Percentiles rank a stretch among this genome's conserved stretches.
These are phyloP conservation scores for Parascotia fuliginaria DNA, from an alignment of 2,888 invertebrate species.

Conservation along the genomic window DNA sequence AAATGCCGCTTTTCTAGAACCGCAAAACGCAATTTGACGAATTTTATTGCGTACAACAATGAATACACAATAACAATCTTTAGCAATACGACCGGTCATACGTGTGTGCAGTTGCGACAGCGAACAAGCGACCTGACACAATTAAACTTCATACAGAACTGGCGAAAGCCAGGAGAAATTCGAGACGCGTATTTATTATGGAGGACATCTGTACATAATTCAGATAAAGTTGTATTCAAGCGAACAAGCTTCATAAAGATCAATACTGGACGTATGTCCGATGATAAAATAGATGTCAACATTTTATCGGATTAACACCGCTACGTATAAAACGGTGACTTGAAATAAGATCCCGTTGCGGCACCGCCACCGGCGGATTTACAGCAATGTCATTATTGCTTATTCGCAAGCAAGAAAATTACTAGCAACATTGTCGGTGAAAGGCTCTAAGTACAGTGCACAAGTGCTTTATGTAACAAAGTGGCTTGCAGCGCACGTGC, in stretches of 20 bases:
- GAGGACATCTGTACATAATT: conserved; percentile 32
- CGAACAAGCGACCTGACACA: conserved; percentile 56
- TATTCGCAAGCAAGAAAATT: conserved; percentile 66
- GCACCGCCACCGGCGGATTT: conserved; percentile 49
- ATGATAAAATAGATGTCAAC: conserved; percentile 22
- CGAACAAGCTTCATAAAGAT: conserved; percentile 16
- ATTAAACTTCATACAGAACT: conserved; percentile 50
- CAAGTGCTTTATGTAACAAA: conserved; percentile 67
- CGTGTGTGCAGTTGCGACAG: conserved; percentile 46
- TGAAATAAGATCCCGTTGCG: conserved; percentile 54
- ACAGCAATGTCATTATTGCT: conserved; percentile 63
- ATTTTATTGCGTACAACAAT: conserved; percentile 43
- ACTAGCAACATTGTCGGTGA: conserved; percentile 66
- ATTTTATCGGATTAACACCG: conserved; percentile 34
- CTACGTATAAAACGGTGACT: conserved; percentile 40
- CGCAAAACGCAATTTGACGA: conserved; percentile 38
- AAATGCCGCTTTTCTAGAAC: conserved; percentile 43
- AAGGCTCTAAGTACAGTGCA: conserved; percentile 59
- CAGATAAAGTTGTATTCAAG: conserved; percentile 28
- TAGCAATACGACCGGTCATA: conserved; percentile 51
- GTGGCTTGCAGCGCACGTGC: conserved; percentile 56
- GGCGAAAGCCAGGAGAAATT: conserved; percentile 71
- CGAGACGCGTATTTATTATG: conserved; percentile 45
- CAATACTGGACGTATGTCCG: conserved; percentile 20
- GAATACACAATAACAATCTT: conserved; percentile 44